Conservation (phyloP, 2,888 invertebrate genomes). For the Pedicia rivosa region DNA sequence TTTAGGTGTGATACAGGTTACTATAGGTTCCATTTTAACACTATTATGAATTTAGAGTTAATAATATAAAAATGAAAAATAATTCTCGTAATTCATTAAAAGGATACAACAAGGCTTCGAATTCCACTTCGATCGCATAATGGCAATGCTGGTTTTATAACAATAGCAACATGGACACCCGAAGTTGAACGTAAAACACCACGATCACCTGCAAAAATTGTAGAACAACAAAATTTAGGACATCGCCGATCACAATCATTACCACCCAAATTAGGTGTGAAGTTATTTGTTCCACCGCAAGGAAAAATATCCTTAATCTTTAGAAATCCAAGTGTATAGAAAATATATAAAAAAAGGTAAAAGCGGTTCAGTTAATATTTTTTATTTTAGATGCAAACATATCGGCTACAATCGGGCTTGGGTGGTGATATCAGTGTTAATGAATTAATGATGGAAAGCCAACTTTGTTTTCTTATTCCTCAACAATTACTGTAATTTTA, state of each 20-base stretch:
- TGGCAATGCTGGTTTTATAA: slow-evolving; percentile 66
- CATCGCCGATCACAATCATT: slow-evolving; percentile 72
- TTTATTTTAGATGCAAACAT: slow-evolving; percentile 42
- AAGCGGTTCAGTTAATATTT: too few relatives aligned
- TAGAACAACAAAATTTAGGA: slow-evolving; percentile 22
- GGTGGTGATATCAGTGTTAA: slow-evolving; percentile 87
- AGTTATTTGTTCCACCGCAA: slow-evolving; percentile 67
- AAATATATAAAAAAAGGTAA: not conserved
- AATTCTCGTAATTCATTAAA: too few relatives aligned
- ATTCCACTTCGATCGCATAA: slow-evolving; percentile 36
- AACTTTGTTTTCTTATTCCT: slow-evolving; percentile 69
- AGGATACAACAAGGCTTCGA: slow-evolving; percentile 35
- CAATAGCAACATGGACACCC: slow-evolving; percentile 71
- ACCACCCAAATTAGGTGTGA: slow-evolving; percentile 65
- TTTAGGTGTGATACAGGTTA: slow-evolving; percentile 56
- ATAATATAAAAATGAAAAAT: too few relatives aligned
- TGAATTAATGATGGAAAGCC: slow-evolving; percentile 84
- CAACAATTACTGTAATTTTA: slow-evolving; percentile 68
- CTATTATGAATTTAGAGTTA: too few relatives aligned
- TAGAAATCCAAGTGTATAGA: slow-evolving; percentile 41
- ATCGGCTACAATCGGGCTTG: slow-evolving; percentile 78
- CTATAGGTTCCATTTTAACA: too few relatives aligned
- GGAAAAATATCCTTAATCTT: slow-evolving; percentile 53
- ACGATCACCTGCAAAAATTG: slow-evolving; percentile 26
- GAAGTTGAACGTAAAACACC: slow-evolving; percentile 42